phyloP scores from a whole-genome alignment of 2,888 invertebrate genomes.

The Drosophila demipolita region DNA sequence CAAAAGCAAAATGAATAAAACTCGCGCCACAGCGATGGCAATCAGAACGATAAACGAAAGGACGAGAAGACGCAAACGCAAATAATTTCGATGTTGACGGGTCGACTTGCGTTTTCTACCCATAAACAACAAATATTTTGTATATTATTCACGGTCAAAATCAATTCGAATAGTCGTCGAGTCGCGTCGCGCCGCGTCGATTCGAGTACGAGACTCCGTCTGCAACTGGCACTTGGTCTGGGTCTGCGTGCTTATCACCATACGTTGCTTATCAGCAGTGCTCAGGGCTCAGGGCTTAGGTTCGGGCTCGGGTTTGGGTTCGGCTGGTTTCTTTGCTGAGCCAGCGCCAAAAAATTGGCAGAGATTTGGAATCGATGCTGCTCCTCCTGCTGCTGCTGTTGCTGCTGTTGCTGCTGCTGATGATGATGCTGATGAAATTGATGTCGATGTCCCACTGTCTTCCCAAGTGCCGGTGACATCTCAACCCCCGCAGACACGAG shows the following conservation, averaged over 20 bases:
- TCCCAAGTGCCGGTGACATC: slow-evolving; percentile 56
- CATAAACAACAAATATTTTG: slow-evolving; percentile 83
- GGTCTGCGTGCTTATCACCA: slow-evolving; percentile 69
- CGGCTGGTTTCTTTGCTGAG: slow-evolving; percentile 55
- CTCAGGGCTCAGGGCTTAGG: slow-evolving; percentile 25
- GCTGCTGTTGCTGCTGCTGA: background rate
- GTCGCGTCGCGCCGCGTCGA: background rate
- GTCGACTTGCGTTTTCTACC: slow-evolving; percentile 85
- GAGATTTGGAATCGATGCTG: slow-evolving; percentile 49
- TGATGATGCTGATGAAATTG: slow-evolving; percentile 41
- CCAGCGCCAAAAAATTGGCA: slow-evolving; percentile 57
- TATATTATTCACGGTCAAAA: slow-evolving; percentile 71
- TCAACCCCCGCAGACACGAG: slow-evolving; percentile 44
- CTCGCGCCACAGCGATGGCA: slow-evolving; percentile 74
- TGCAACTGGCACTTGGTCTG: slow-evolving; percentile 14
- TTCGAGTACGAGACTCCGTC: slow-evolving; percentile 15
- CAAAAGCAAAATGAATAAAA: slow-evolving; percentile 80
- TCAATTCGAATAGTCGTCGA: slow-evolving; percentile 57
- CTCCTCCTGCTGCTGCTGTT: slow-evolving; percentile 8
- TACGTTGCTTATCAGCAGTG: slow-evolving; percentile 65
- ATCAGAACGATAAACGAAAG: slow-evolving; percentile 77
- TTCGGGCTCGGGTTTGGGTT: slow-evolving; percentile 19
- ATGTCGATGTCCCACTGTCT: slow-evolving; percentile 48
- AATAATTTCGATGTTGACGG: slow-evolving; percentile 85
- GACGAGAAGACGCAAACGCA: slow-evolving; percentile 84